Evolutionary conservation across 92 coral and sea anemone species (phyloP).

Genomic region (Phymanthus crucifer): DNA sequence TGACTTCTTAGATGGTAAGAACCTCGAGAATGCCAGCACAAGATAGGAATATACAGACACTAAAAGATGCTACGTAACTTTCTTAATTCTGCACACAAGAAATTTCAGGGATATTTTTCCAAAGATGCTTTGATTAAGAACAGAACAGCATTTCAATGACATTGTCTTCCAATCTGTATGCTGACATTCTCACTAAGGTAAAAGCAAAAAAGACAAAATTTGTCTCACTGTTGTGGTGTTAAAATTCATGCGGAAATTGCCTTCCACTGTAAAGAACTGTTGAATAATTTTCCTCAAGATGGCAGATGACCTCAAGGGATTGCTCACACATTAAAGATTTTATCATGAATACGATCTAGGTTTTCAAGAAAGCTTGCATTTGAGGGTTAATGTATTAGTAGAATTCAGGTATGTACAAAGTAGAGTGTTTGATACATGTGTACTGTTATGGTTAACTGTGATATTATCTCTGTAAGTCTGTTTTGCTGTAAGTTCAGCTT

Average conservation of each 20-base stretch:
- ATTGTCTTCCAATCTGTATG: neutral
- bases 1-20: constrained; percentile 6
- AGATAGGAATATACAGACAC: constrained; percentile 12
- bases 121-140: neutral
- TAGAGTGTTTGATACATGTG: neutral
- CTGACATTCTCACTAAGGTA: constrained; percentile 35
- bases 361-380: neutral
- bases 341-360: neutral
- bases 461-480: neutral
- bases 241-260: constrained; percentile 96
- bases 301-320: constrained; percentile 73
- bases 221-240: constrained; percentile 97
- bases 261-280: constrained; percentile 97
- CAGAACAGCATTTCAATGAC: neutral
- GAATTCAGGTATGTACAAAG: neutral
- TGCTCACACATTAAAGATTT: constrained; percentile 85
- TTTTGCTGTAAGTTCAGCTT: neutral
- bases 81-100: neutral
- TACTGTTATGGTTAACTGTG: neutral
- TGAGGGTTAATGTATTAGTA: neutral
- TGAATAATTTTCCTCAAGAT: constrained; percentile 70
- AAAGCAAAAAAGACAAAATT: constrained; percentile 69
- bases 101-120: neutral
- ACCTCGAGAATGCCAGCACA: constrained; percentile 31
- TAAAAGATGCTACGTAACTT: neutral